Conservation (phyloP, 2,113 vertebrate species). For the Axis porcinus region DNA sequence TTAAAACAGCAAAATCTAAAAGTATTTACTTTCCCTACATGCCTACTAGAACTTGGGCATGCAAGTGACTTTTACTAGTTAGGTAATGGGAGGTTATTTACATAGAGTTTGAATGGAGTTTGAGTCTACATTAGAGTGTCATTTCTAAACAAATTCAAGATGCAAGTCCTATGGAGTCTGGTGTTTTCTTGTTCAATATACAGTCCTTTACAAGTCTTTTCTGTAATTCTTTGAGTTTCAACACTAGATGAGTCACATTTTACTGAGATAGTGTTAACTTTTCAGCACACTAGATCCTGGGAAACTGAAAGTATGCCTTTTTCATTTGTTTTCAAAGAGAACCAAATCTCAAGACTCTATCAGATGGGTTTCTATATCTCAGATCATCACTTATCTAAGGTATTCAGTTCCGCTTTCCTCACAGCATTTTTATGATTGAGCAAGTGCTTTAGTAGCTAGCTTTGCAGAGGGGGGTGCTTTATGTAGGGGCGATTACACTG, state of each 20-base stretch:
- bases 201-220: not conserved
- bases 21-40: not conserved
- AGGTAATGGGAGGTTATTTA: not conserved
- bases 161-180: not conserved
- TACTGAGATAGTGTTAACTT: not conserved
- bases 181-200: not conserved
- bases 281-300: not conserved
- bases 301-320: not conserved
- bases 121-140: not conserved
- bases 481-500: not conserved
- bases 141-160: not conserved
- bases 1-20: not conserved
- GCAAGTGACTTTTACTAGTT: not conserved
- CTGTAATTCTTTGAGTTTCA: not conserved
- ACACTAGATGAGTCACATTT: not conserved
- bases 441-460: not conserved
- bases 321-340: not conserved
- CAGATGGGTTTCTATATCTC: not conserved
- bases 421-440: not conserved
- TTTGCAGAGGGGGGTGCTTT: not conserved
- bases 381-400: not conserved
- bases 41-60: not conserved
- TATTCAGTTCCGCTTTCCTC: constrained; percentile 7
- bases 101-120: not conserved
- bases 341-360: not conserved